Base-by-base conservation (phyloP, 2,888 invertebrate species). In the Watsonalla binaria region DNA sequence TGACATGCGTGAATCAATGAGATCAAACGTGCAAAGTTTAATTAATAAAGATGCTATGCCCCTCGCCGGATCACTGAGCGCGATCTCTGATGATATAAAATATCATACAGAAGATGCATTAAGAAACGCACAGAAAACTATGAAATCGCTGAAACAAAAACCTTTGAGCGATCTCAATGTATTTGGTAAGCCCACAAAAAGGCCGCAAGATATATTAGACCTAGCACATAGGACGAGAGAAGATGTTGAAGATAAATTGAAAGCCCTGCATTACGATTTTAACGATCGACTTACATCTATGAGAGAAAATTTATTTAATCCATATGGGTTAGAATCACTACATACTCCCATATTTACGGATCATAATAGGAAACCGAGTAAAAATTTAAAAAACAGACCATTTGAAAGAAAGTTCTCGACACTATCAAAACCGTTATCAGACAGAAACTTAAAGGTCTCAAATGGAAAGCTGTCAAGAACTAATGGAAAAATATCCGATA, bases 201-300 rank as follows among this genome's bases (percentile, higher is more conserved):
- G 73, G 54, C 70, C 76, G 2, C 61, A 75, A n/a, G 67, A 79
- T 46, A 58, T 87, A 51, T 58, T 84, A 14, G 76, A 82, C 54
- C 60, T 61, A n/a, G 61, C 83, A 48, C 60, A 76, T 15, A 71
- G 64, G 59, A 72, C 66, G 51, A 76, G 73, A 45, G 76, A 80
- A 55, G 81, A 88, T 46, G 59, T 86, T 0, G 80, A 70, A 61
- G 84, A 87, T 53, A 88, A 82, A 63, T 59, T 90, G 9, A 74
- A 77, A 67, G 77, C 76, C 15, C 64, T 88, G 46, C 84, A 82
- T 51, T 65, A 70, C 24, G 85, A 86, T 65, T 72, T 88, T 5
- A 82, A 78, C 59, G 86, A 86, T 55, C 76, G 82, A 35, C 60
- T 86, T 49, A 70, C 77, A 58, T 68, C 80, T 33, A 64, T 84